These are phyloP conservation scores for Acyrthosiphon pisum DNA, from an alignment of 1,140 invertebrate genomes.

Conservation along the genomic window DNA sequence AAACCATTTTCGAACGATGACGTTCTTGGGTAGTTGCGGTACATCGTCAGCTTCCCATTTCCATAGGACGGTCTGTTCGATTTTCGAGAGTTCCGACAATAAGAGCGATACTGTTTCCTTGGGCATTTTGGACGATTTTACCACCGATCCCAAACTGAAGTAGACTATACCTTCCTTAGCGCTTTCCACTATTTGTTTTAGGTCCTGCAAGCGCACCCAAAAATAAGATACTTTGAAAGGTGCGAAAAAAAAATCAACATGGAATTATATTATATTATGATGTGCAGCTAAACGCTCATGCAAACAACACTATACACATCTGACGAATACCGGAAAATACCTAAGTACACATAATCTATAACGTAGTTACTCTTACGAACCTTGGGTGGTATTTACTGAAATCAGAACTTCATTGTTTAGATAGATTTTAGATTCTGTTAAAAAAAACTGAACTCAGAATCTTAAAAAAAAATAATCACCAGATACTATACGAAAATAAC, in stretches of 20 bases:
- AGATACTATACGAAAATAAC: neutral
- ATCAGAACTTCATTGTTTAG: neutral
- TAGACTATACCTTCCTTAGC: conserved; percentile 62
- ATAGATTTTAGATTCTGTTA: neutral
- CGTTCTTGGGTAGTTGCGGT: conserved; percentile 66
- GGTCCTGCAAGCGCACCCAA: neutral
- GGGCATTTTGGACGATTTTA: conserved; percentile 60
- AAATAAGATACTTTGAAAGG: neutral
- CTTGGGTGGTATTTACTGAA: neutral
- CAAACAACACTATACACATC: neutral
- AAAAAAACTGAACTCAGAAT: no score
- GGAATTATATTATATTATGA: neutral
- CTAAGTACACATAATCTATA: no score
- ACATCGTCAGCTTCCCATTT: conserved; percentile 67
- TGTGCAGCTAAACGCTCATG: neutral
- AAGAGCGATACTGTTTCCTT: conserved; percentile 60
- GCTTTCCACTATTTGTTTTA: conserved; percentile 26
- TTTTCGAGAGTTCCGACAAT: conserved; percentile 61
- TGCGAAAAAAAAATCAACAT: neutral
- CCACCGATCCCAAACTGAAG: conserved; percentile 63
- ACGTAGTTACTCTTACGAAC: no score
- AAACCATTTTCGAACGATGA: conserved; percentile 70
- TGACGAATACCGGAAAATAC: no score
- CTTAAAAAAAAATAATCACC: neutral
- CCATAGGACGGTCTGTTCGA: conserved; percentile 68